phyloP scores from a whole-genome alignment of 1,140 invertebrate genomes.

The Drosophila asahinai region DNA sequence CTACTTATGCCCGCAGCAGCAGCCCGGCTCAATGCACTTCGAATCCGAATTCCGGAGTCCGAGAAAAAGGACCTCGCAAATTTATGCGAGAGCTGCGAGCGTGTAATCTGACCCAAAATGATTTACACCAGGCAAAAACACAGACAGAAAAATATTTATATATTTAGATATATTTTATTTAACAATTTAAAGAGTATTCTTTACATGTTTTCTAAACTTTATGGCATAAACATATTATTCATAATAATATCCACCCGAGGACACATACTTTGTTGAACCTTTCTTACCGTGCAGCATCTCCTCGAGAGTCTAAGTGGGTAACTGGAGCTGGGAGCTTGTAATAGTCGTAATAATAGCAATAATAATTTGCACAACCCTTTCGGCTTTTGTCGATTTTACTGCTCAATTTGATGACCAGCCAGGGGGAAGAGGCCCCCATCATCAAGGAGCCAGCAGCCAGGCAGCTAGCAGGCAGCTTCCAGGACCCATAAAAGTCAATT shows the following conservation, averaged over 20 bases:
- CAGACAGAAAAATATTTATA: not conserved
- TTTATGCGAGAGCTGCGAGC: conserved; percentile 46
- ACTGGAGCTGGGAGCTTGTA: conserved; percentile 40
- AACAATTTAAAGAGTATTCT: not conserved
- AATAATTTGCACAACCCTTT: conserved; percentile 80
- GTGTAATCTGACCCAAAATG: conserved; percentile 60
- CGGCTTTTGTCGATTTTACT: conserved; percentile 66
- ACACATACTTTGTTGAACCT: not conserved
- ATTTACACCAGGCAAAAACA: conserved; percentile 38
- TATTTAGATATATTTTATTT: too few relatives aligned
- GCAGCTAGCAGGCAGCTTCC: conserved; percentile 3
- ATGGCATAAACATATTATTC: too few relatives aligned
- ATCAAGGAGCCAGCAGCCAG: not conserved
- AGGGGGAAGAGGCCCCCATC: conserved; percentile 20
- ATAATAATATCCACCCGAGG: not conserved
- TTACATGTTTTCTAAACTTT: not conserved
- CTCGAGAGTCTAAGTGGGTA: not conserved
- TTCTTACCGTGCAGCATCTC: conserved; percentile 1
- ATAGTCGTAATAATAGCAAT: conserved; percentile 74
- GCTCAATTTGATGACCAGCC: conserved; percentile 70
- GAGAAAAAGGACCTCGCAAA: conserved; percentile 10
- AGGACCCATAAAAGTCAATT: conserved; percentile 65
- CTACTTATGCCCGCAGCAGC: conserved; percentile 62
- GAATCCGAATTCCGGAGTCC: not conserved
- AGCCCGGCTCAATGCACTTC: conserved; percentile 21